phyloP scores from a whole-genome alignment of 2,113 vertebrate genomes.

The Echinops telfairi region DNA sequence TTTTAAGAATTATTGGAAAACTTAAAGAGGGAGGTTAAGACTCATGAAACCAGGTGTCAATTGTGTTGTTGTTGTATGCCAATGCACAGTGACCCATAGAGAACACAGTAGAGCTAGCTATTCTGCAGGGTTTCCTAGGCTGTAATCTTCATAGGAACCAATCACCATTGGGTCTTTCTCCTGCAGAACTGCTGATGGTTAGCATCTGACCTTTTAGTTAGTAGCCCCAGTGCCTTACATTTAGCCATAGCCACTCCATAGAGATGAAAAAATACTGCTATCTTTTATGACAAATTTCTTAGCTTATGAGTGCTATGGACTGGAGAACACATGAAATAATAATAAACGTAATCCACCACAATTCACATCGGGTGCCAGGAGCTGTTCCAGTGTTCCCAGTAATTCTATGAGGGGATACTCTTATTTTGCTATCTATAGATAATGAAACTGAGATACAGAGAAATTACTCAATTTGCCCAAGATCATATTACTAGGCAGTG shows the following conservation, averaged over 20 bases:
- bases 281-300: conserved; percentile 3
- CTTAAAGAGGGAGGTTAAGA: neutral
- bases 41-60: neutral
- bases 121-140: neutral
- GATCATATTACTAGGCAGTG: neutral
- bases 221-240: neutral
- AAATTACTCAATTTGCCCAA: neutral
- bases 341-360: neutral
- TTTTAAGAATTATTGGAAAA: conserved; percentile 3
- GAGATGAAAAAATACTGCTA: neutral
- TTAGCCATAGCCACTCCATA: neutral
- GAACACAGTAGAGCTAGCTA: neutral
- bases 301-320: neutral
- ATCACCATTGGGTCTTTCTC: neutral
- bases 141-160: neutral
- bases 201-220: neutral
- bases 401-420: neutral
- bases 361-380: no score
- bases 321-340: neutral
- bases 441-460: neutral
- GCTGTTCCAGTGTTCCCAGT: neutral
- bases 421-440: neutral
- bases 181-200: neutral
- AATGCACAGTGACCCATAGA: neutral
- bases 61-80: neutral